phyloP scores from a whole-genome alignment of 2,888 invertebrate genomes.

The Plagodis dolabraria region DNA sequence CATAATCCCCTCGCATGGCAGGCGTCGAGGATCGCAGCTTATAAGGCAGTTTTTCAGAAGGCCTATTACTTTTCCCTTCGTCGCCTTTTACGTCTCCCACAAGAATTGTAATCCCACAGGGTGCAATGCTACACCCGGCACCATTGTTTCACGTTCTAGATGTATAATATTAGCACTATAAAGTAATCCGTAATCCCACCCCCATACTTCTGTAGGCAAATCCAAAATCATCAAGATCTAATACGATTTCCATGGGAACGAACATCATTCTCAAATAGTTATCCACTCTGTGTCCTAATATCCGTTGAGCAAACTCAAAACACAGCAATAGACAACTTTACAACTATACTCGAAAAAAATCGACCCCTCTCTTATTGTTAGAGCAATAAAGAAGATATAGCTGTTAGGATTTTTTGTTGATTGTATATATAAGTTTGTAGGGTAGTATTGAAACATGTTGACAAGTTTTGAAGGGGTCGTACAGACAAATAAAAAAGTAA shows the following conservation, averaged over 20 bases:
- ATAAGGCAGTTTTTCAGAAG: too few relatives aligned
- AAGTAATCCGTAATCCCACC: too few relatives aligned
- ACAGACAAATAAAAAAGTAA: conserved; percentile 81
- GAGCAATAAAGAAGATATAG: conserved; percentile 9
- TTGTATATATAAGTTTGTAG: conserved; percentile 18
- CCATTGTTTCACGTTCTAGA: not conserved
- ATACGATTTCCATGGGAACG: conserved; percentile 44
- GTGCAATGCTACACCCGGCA: too few relatives aligned
- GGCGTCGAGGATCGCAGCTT: too few relatives aligned
- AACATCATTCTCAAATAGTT: conserved; percentile 41
- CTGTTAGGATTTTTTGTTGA: not conserved
- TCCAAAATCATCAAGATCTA: conserved; percentile 33
- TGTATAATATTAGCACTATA: too few relatives aligned
- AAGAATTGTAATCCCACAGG: too few relatives aligned
- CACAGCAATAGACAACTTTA: conserved; percentile 13
- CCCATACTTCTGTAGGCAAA: conserved; percentile 7
- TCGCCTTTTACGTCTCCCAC: too few relatives aligned
- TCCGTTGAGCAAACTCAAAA: conserved; percentile 45
- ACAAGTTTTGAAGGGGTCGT: conserved; percentile 74
- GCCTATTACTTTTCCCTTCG: too few relatives aligned
- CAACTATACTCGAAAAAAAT: conserved; percentile 8
- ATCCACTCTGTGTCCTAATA: conserved; percentile 39
- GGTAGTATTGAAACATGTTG: conserved; percentile 69
- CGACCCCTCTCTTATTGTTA: not conserved
- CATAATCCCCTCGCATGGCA: too few relatives aligned